Evolutionary conservation across 64 coral and sea anemone genomes (phyloP), one percentile per base, ranked within the genome.

Genomic region (Trachythela sp.): DNA sequence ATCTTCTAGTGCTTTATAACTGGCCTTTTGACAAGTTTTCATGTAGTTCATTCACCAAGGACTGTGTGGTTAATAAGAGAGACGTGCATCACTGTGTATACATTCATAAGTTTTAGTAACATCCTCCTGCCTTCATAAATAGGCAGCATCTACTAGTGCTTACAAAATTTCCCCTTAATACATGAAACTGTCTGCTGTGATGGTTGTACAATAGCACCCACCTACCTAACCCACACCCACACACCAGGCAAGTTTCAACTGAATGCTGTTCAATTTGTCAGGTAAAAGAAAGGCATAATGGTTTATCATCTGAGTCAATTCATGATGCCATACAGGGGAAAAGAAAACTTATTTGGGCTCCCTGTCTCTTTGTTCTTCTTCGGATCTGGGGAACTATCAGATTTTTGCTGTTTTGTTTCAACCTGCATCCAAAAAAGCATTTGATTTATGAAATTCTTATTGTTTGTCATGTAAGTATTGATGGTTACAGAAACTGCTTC

Each of bases 341-440:
- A 45, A 70, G 95, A 58, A 99, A 94, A 36, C 77, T 94, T 24
- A 89, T 91, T 2, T 94, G 90, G 40, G 60, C 94, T 9, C 95
- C 95, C 17, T 24, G 94, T 36, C 48, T 92, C 32, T 94, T 99
- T 84, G 90, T 99, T 22, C 32, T 99, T 13, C 72, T 99, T 24
- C 86, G 95, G 30, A 89, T 93, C 38, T 99, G 95, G 95, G 95
- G 95, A 14, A 99, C 95, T 1, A 91, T 94, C 18, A 32, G 95
- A 17, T 99, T 99, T 87, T 56, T 99, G 40, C 48, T 92, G 33
- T 91, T 88, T 41, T 50, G 35, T 48, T 35, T 56, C 13, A 92
- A 37, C 17, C 40, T 85, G 26, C 70, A 14, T 70, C 72, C 36
- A 72, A 32, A 26, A 17, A 20, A 22, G 20, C 0, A 26, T 8